Evolutionary conservation across 2,888 invertebrate species (phyloP).

Genomic region (Cheiracanthium punctorium): DNA sequence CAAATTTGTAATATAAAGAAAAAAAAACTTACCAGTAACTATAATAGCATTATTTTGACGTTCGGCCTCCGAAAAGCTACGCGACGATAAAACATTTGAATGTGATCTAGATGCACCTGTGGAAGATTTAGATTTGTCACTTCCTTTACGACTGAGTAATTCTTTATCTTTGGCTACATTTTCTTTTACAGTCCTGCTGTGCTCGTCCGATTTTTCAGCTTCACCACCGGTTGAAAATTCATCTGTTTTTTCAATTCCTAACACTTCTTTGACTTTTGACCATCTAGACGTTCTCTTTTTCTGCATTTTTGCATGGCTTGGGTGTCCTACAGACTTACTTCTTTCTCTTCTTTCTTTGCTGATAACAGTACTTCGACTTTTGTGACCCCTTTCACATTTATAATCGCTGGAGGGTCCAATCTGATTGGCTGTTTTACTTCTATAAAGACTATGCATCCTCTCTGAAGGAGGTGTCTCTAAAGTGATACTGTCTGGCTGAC

Average conservation of each 20-base stretch:
- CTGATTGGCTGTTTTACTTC: conserved; percentile 56
- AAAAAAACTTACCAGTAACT: conserved; percentile 28
- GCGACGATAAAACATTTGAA: conserved; percentile 54
- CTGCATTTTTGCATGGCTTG: conserved; percentile 76
- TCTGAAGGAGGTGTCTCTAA: conserved; percentile 29
- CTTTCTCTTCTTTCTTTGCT: conserved; percentile 78
- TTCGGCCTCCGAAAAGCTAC: conserved; percentile 62
- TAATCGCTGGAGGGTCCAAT: conserved; percentile 25
- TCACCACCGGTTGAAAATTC: conserved; percentile 33
- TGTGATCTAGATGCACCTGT: conserved; percentile 32
- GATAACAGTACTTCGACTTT: conserved; percentile 49
- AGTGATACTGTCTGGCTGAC: conserved; percentile 1
- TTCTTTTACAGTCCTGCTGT: not conserved
- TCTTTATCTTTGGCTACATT: conserved; percentile 21
- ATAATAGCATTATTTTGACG: conserved; percentile 19
- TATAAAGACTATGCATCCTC: conserved; percentile 32
- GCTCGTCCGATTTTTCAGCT: conserved; percentile 1
- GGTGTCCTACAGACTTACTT: conserved; percentile 83
- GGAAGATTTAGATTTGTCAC: conserved; percentile 38
- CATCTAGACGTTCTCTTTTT: conserved; percentile 82
- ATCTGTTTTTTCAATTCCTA: conserved; percentile 79
- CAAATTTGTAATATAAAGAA: not conserved
- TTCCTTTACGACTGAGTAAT: conserved; percentile 19
- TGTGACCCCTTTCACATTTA: conserved; percentile 44
- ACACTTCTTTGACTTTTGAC: conserved; percentile 92